Evolutionary conservation across 2,888 invertebrate genomes (phyloP), one percentile per base, ranked within the genome.

Genomic region (Ophioninae sp.): DNA sequence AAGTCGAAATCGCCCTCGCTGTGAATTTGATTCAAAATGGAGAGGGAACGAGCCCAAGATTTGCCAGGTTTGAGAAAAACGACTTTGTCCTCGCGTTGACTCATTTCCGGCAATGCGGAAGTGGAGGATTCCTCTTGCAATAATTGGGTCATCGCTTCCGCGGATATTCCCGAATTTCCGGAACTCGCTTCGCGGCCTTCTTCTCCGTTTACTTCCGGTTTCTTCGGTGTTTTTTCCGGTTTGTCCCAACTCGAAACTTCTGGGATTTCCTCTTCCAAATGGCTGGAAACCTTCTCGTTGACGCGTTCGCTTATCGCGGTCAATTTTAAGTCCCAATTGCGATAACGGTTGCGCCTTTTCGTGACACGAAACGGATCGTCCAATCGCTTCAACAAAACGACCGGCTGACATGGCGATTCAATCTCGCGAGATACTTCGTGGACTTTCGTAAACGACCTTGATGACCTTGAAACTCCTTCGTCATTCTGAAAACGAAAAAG

Each of bases 21-120:
- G 91, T 93, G 91, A 91, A 93, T 88, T 91, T 93, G 78, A 93
- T 94, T 94, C 88, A 95, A 94, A 83, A 94, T 94, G 83, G 94
- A 95, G 6, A 96, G 89, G 0, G 96, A 95, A 88, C 96, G 94
- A 71, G 95, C 94, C 95, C 96, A 96, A 89, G 94, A 94, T 89
- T 95, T 96, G 0, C 96, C 96, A 13, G 96, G 95, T 86, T 94
- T 95, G 2, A 96, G 90, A 13, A 94, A 92, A 86, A 95, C 73
- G 6, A 44, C 68, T 77, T 83, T 82, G 30, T 86, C 79, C 7
- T 77, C 61, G 13, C 84, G 44, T 8, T n/a, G 22, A 58, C 13
- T 56, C 6, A 41, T 51, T 13, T 37, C n/a, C 7, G 44, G 3
- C 6, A 76, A 71, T 7, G n/a, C 13, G 51, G 51, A 10, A 0